Evolutionary conservation across 1,140 invertebrate species (phyloP), one percentile per base, ranked within the genome.

Genomic region (Holotrichia oblita): DNA sequence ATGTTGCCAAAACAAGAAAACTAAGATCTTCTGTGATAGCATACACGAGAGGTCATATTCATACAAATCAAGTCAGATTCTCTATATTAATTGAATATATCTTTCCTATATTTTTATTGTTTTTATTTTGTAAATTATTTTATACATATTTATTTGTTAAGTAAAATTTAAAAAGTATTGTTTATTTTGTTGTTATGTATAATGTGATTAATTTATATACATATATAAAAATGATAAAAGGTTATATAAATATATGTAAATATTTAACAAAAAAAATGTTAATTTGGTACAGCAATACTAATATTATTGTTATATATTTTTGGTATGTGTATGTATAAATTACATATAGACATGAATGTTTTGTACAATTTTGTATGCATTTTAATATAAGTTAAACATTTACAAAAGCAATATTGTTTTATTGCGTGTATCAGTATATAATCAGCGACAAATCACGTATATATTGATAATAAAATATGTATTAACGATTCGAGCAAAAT

Each of bases 321-420:
- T 76, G 75, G 75, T 76, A 76, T 55, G 44, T 76, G 75, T 76
- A 76, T 76, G 75, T 48, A 76, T 76, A 76, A 76, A 74, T 14
- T 76, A 76, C 75, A 76, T 76, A 76, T 48, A 76, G 44, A 76
- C 41, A 55, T 76, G 41, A 22, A 55, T 76, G 75, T 76, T 76
- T 76, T 76, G 44, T 76, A 76, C 75, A 76, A 74, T 76, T 76
- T 76, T 76, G 75, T 76, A 76, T 48, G 44, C 75, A 76, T 55
- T 76, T 76, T 76, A 76, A 76, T 76, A 76, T 76, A 76, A 76
- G 75, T 76, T 76, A 69, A 77, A 64, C 76, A 77, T 77, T 77
- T 55, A 76, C 61, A 69, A 69, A 69, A 69, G 1, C 22, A 22
- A 69, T 1, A 6, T 69, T 69, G 20, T 69, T 69, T 69, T 69